Evolutionary conservation across 92 coral and sea anemone species (phyloP).

Genomic region (Epizoanthus stellaris): DNA sequence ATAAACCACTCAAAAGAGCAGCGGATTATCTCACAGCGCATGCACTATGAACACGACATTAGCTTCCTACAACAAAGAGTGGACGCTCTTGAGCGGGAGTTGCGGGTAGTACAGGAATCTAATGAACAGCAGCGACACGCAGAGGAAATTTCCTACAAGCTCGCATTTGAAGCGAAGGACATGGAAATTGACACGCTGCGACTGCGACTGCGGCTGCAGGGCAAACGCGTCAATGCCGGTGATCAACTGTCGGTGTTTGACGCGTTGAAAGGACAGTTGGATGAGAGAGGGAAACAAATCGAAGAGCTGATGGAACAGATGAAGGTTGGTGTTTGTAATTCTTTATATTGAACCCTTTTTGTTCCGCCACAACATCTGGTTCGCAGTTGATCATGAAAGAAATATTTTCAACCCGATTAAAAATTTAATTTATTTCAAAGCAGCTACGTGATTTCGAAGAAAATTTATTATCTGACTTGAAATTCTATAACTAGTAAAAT

Average conservation of each 20-base stretch:
- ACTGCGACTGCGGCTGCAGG: constrained; percentile 82
- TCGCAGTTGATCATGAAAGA: too few relatives aligned
- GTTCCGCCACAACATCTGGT: too few relatives aligned
- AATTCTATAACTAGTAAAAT: too few relatives aligned
- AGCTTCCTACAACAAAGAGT: constrained; percentile 79
- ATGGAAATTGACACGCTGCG: constrained; percentile 86
- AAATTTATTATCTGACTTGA: too few relatives aligned
- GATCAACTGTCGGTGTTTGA: constrained; percentile 76
- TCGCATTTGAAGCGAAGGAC: constrained; percentile 82
- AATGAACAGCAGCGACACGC: constrained; percentile 89
- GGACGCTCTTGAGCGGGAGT: constrained; percentile 74
- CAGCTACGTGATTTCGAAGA: too few relatives aligned
- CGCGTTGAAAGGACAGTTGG: constrained; percentile 77
- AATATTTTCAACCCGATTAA: neutral
- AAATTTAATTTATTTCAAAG: too few relatives aligned
- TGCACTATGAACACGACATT: constrained; percentile 87
- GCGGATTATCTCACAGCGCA: constrained; percentile 74
- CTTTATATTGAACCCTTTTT: neutral
- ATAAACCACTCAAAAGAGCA: constrained; percentile 77
- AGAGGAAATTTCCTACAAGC: constrained; percentile 75
- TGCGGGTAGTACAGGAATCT: constrained; percentile 76
- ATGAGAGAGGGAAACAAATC: constrained; percentile 76
- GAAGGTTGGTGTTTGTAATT: constrained; percentile 2
- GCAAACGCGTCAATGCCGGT: constrained; percentile 68
- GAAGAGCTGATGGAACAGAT: constrained; percentile 79